Conservation (phyloP, 2,113 vertebrate genomes). For the Neotoma lepida region DNA sequence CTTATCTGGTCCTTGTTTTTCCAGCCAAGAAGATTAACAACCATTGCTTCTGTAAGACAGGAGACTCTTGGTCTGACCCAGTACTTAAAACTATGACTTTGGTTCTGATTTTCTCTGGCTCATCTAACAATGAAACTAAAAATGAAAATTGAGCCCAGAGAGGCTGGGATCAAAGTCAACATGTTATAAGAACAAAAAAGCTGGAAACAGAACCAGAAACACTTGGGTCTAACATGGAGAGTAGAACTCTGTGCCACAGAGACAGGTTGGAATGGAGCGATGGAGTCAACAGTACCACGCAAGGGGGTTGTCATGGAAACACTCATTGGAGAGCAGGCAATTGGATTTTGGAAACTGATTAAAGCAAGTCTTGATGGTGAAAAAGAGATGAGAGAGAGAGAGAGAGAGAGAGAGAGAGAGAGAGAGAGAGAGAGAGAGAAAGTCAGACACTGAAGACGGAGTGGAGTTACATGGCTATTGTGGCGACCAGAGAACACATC, state of each 20-base stretch:
- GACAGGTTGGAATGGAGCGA: not conserved
- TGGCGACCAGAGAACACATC: not conserved
- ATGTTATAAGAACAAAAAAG: not conserved
- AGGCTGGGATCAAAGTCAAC: constrained; percentile 16
- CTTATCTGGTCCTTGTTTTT: constrained; percentile 7
- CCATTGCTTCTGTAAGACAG: not conserved
- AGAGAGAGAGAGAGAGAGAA: not conserved
- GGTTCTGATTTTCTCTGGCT: constrained; percentile 15
- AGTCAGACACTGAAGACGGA: not conserved
- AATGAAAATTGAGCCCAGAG: constrained; percentile 8
- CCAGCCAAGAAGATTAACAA: constrained; percentile 1
- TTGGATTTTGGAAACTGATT: constrained; percentile 70
- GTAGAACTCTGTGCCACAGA: constrained; percentile 22
- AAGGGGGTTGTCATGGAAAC: constrained; percentile 81
- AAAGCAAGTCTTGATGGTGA: constrained; percentile 58
- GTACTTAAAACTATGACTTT: not conserved
- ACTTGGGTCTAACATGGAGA: not conserved
- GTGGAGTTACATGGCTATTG: not conserved
- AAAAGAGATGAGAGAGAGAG: not conserved
- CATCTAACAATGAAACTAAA: not conserved
- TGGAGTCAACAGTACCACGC: constrained; percentile 55
- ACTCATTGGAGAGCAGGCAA: constrained; percentile 31
- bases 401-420: no score
- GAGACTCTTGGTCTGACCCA: not conserved
- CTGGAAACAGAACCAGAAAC: not conserved